Base-by-base conservation (phyloP, 2,888 invertebrate genomes). In the Pammene aurita region DNA sequence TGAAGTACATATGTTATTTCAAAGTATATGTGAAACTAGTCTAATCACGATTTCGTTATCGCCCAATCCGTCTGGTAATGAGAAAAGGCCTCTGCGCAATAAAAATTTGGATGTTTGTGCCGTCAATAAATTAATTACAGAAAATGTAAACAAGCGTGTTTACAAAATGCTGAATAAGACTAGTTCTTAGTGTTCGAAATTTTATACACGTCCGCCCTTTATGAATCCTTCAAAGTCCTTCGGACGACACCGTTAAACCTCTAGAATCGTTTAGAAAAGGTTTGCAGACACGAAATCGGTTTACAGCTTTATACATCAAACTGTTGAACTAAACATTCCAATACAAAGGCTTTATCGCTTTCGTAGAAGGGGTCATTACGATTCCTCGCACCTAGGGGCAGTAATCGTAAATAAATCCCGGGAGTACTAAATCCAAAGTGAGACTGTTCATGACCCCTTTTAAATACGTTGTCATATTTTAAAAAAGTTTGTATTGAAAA, bases 331-430 rank as follows among this genome's bases (percentile, higher is more conserved):
- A 73, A 75, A 73, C 72, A 64, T 68, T 69, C 46, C 60, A 10
- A 65, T 60, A 69, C 65, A 69, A 69, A 69, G 60, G 69, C 46
- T 69, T 69, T 69, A 69, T 69, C 69, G 65, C 42, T 48, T n/a
- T 61, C 52, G 52, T 52, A 55, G 54, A 54, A 63, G 65, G 55
- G 50, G 70, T 74, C 79, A 80, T 83, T 82, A 77, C 77, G 78
- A 82, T 83, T 82, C 83, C 76, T 69, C 73, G 75, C 77, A 78
- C 78, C 77, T 75, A 74, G 74, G 73, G 74, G 78, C 79, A 80
- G 81, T 84, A 83, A 84, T 83, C 82, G 84, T 83, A 84, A 83
- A 84, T 83, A 83, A 84, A 84, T 84, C 83, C 81, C 70, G 80
- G 77, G 72, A 77, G 78, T 76, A 79, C 78, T 83, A 83, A 83